A percentile compares a stretch with the other conserved stretches of the same genome.
Evolutionary conservation across 2,888 invertebrate species (phyloP).

Genomic region (Oscheius sp.): DNA sequence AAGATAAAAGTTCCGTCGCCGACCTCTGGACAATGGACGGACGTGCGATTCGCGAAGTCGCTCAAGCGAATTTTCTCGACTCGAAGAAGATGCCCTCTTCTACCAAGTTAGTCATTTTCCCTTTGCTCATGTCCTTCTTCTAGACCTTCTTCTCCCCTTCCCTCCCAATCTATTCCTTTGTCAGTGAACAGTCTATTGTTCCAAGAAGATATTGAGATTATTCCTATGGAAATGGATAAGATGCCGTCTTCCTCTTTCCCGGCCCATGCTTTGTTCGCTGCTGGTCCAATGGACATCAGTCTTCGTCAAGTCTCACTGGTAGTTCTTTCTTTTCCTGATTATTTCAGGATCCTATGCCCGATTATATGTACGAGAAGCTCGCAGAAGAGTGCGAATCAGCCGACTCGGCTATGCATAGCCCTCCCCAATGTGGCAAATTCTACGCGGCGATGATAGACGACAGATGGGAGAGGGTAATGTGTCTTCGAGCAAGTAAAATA

Average conservation of each 20-base stretch:
- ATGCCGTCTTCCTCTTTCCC: constrained; percentile 54
- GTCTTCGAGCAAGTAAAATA: constrained; percentile 50
- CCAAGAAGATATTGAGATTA: constrained; percentile 24
- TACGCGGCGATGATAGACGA: constrained; percentile 52
- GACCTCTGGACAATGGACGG: constrained; percentile 34
- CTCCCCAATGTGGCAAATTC: constrained; percentile 33
- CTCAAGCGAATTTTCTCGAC: constrained; percentile 11
- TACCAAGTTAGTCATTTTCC: not conserved
- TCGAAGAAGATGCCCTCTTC: constrained; percentile 14
- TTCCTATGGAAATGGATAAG: constrained; percentile 42
- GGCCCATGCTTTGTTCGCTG: constrained; percentile 54
- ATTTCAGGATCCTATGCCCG: constrained; percentile 59
- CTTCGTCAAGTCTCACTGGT: constrained; percentile 53
- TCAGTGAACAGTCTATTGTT: constrained; percentile 6
- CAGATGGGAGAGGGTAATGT: constrained; percentile 53
- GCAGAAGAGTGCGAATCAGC: constrained; percentile 50
- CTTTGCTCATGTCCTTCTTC: not conserved
- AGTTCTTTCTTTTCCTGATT: not conserved
- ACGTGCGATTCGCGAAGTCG: constrained; percentile 15
- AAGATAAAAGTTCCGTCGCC: constrained; percentile 14
- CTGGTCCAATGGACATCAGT: constrained; percentile 56
- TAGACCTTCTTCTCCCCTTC: not conserved
- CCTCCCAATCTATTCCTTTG: too few relatives aligned
- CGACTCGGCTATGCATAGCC: constrained; percentile 32
- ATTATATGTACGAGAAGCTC: constrained; percentile 57